A percentile compares a stretch with the other conserved stretches of the same genome.
phyloP scores from a whole-genome alignment of 1,140 invertebrate genomes.

The Drosophila trapezifrons region DNA sequence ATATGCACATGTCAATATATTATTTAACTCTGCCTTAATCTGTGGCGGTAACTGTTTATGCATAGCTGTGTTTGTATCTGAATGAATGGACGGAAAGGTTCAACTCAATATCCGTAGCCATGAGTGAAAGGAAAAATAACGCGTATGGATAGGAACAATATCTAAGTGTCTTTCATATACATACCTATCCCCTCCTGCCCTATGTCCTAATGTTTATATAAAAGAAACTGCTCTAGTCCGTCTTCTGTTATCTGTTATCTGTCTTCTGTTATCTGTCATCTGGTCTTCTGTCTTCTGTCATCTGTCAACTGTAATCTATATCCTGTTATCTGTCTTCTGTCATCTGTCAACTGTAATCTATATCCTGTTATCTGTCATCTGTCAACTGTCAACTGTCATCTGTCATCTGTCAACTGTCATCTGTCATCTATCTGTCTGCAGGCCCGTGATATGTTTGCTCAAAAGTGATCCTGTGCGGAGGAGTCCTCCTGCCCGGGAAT shows the following conservation, averaged over 20 bases:
- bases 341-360: too few species aligned
- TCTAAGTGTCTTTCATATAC: conserved; percentile 27
- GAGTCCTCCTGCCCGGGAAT: conserved; percentile 27
- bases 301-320: neutral
- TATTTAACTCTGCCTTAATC: conserved; percentile 19
- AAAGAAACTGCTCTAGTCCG: conserved; percentile 43
- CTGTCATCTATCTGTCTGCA: conserved; percentile 10
- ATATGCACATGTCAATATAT: conserved; percentile 44
- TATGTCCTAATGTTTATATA: conserved; percentile 28
- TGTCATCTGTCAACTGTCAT: neutral
- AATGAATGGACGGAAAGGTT: conserved; percentile 79
- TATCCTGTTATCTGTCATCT: neutral
- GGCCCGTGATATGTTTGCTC: conserved; percentile 65
- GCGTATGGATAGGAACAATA: conserved; percentile 66
- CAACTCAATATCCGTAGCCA: conserved; percentile 62
- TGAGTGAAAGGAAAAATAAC: conserved; percentile 40
- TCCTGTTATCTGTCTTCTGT: conserved; percentile 12
- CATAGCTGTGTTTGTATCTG: conserved; percentile 49
- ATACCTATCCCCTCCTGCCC: conserved; percentile 5
- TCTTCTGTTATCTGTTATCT: neutral
- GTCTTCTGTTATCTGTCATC: neutral
- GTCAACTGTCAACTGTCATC: too few species aligned
- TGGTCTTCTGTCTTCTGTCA: conserved; percentile 8
- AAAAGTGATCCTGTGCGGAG: conserved; percentile 27
- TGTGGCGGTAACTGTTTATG: conserved; percentile 21